Conservation (phyloP, 2,888 invertebrate species). For the Drosophila rellima region DNA sequence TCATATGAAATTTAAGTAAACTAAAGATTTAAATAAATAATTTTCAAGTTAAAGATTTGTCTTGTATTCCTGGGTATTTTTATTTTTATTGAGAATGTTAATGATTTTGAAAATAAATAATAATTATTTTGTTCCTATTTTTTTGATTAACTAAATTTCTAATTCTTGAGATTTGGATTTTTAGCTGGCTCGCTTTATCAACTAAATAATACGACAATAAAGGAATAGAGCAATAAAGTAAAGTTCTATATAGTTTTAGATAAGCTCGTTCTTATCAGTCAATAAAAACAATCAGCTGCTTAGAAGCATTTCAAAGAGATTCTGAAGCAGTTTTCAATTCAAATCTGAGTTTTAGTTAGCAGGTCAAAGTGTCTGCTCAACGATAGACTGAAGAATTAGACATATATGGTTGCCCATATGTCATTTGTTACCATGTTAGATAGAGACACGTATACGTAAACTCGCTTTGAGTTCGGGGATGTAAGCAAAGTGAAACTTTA, state of each 20-base stretch:
- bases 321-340: background rate
- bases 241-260: background rate
- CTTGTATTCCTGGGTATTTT: too few relatives aligned
- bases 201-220: background rate
- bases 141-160: too few relatives aligned
- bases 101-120: too few relatives aligned
- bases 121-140: too few relatives aligned
- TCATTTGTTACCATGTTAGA: background rate
- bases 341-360: background rate
- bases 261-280: slow-evolving; percentile 2
- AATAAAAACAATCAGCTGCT: slow-evolving; percentile 2
- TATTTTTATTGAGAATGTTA: too few relatives aligned
- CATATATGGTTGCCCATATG: background rate
- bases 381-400: background rate
- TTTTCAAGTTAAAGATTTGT: too few relatives aligned
- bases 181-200: background rate
- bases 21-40: too few relatives aligned
- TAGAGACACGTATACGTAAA: background rate
- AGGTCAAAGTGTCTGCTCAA: slow-evolving; percentile 2
- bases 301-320: background rate
- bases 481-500: slow-evolving; percentile 1
- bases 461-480: background rate
- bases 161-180: background rate
- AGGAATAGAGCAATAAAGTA: background rate
- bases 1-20: too few relatives aligned